Evolutionary conservation across 2,797 vertebrate species (phyloP), one percentile per base, ranked within the genome.

Genomic region (Sebastes vulpes): DNA sequence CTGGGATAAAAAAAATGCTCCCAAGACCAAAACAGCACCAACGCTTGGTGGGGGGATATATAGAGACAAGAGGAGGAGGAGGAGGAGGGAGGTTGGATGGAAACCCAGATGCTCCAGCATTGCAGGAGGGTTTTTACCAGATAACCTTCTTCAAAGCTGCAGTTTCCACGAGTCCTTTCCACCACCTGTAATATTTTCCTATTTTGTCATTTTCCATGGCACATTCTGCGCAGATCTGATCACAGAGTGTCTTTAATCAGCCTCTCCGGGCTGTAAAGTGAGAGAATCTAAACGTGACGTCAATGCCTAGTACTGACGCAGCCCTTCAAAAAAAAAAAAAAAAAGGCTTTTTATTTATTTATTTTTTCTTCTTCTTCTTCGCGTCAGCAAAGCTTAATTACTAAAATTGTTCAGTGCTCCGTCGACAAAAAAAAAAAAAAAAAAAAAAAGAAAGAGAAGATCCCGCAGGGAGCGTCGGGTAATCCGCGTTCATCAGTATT

Each of bases 231-330:
- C 63, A 60, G 82, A 76, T 87, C 83, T 72, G 91, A 84, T 86
- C 88, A 81, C 83, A 89, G 95, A 89, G 95, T 89, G 95, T 93
- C 96, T 96, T 96, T 97, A 96, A 96, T 96, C 96, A 95, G 95
- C 93, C 97, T 96, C 95, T 95, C 94, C 96, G 96, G 97, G 96
- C 97, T 97, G 97, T 96, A 96, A 98, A 98, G 97, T 95, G 97
- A 98, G 98, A 98, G 97, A 99, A 97, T 98, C 97, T 98, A 95
- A 97, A 97, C 96, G 98, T 99, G 98, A 99, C 98, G 98, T 99
- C 97, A 99, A 98, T 97, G 96, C 97, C 96, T 97, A 96, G 95
- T 97, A 98, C 98, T 99, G 98, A 98, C 98, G 98, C 97, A 98
- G 97, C 97, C 97, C 95, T 96, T 88, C 95, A 95, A 95, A 94